Evolutionary conservation across 64 coral and sea anemone species (phyloP).

Genomic region (Montipora capricornis): DNA sequence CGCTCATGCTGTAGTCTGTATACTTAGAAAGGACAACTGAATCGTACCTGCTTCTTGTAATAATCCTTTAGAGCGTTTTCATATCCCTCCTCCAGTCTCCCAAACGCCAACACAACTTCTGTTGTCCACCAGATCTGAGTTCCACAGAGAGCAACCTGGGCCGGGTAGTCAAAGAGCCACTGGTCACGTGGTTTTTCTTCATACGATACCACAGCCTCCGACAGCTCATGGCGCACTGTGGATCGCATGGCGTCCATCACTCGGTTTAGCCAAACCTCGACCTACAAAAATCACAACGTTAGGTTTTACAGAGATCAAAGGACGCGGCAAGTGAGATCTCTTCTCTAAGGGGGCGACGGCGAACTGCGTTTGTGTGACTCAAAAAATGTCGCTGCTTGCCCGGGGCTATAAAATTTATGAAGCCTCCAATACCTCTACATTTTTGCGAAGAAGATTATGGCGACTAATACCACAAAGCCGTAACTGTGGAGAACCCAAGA

Average conservation of each 20-base stretch:
- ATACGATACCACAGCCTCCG: constrained; percentile 93
- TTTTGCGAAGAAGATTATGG: too few species aligned
- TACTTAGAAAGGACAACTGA: background rate
- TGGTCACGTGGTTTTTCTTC: constrained; percentile 99
- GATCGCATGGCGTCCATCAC: constrained; percentile 94
- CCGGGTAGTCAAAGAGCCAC: constrained; percentile 97
- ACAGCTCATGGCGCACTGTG: constrained; percentile 89
- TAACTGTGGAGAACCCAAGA: too few species aligned
- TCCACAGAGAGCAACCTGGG: constrained; percentile 96
- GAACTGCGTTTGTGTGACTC: too few species aligned
- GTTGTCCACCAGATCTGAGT: constrained; percentile 99
- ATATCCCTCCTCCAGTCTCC: constrained; percentile 96
- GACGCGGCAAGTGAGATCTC: background rate
- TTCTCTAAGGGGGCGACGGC: too few species aligned
- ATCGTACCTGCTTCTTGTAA: constrained; percentile 97
- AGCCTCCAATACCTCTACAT: too few species aligned
- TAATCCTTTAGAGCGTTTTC: constrained; percentile 99
- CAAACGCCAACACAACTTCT: constrained; percentile 95
- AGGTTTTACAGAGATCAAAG: background rate
- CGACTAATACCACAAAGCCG: too few species aligned
- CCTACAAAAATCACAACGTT: constrained; percentile 23
- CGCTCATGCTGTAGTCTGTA: too few species aligned
- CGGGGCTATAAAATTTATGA: too few species aligned
- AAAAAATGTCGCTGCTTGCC: too few species aligned
- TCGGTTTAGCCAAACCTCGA: constrained; percentile 95